Conservation (phyloP, 2,888 invertebrate genomes). For the Julus scandinavius region DNA sequence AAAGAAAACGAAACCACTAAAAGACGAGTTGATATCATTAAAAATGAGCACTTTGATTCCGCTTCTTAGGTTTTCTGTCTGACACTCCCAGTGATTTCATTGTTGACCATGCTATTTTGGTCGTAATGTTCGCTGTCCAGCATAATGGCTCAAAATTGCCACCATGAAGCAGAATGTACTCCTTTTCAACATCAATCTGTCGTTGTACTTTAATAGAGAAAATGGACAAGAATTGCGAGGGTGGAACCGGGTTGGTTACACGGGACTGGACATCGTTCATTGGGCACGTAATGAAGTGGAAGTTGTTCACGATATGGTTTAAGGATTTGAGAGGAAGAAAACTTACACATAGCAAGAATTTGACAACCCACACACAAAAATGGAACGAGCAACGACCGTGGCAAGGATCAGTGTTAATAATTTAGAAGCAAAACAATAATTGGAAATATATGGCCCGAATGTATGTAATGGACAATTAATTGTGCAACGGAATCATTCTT, state of each 20-base stretch:
- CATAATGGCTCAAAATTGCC: constrained; percentile 14
- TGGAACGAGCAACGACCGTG: neutral
- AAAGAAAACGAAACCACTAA: neutral
- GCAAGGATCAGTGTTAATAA: neutral
- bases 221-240: neutral
- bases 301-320: constrained; percentile 34
- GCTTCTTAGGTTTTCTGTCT: neutral
- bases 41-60: neutral
- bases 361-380: neutral
- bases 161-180: neutral
- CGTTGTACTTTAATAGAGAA: neutral
- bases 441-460: constrained; percentile 12
- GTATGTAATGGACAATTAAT: neutral
- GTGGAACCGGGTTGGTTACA: neutral
- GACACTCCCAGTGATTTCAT: constrained; percentile 29
- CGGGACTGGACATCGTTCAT: constrained; percentile 18
- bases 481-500: neutral
- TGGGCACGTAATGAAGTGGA: constrained; percentile 39
- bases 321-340: neutral
- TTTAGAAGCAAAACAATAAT: constrained; percentile 2
- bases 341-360: neutral
- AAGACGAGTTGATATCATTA: neutral
- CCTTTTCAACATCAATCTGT: neutral
- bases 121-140: constrained; percentile 7
- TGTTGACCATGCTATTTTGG: neutral